Base-by-base conservation (phyloP, 2,888 invertebrate genomes). In the Anthophora plumipes region DNA sequence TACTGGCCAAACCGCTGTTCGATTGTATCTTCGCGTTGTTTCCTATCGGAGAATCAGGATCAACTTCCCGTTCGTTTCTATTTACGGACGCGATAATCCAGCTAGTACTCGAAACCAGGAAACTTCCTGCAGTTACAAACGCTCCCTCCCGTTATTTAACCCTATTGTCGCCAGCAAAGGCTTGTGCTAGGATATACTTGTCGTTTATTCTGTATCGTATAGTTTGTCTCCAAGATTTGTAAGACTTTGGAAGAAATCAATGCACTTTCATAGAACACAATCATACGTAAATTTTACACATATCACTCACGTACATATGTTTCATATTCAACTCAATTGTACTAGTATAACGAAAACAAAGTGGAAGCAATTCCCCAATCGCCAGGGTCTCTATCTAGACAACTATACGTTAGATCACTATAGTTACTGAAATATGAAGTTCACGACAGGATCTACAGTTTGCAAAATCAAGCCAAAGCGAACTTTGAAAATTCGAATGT, bases 121-220 rank as follows among this genome's bases (percentile, higher is more conserved):
- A 77, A 75, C 43, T 69, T 60, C 67, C 25, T 31, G 1, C 69
- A 22, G 46, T 37, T 63, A 52, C 31, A 54, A 67, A 73, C 59
- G 68, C 63, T 72, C 59, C 39, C 82, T 75, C 46, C n/a, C 61
- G 63, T 67, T 85, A 75, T 84, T 85, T 82, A 84, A 75, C 71
- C 14, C n/a, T 60, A 59, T 64, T 57, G 61, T 60, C n/a, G 50
- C 43, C 22, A 64, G n/a, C 37, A 57, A 74, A 69, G 73, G 54
- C 76, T 71, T 64, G 52, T 25, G 68, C 68, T 55, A 60, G 69
- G 68, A 70, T 57, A 76, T 68, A 31, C 60, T 54, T 69, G 70
- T 73, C 74, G 71, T 78, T 81, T 76, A 76, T 75, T 74, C 73
- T 72, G 66, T 55, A 48, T 25, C 63, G 22, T 59, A 74, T 46